A percentile compares a stretch with the other conserved stretches of the same genome.
Conservation (phyloP, 53 echinoderm and acorn worm genomes). For the Hippasteria phrygiana region DNA sequence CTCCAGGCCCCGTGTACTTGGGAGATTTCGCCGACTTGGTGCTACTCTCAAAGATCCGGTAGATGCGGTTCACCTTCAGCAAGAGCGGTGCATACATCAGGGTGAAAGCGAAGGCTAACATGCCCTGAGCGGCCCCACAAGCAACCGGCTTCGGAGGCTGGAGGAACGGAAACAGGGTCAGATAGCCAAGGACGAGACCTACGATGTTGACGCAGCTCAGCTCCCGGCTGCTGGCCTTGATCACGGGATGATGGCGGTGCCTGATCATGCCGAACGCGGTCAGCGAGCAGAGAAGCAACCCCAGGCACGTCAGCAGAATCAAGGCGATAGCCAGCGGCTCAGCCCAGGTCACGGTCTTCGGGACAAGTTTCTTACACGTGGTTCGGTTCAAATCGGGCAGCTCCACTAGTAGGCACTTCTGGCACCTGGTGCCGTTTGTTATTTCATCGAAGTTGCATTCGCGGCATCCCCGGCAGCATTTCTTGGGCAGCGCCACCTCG, state of each 20-base stretch:
- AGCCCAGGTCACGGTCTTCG: conserved; percentile 29
- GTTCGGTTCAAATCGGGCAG: conserved; percentile 42
- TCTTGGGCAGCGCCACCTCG: conserved; percentile 13
- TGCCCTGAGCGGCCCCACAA: conserved; percentile 36
- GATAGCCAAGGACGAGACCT: conserved; percentile 66
- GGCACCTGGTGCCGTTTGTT: conserved; percentile 46
- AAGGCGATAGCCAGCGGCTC: conserved; percentile 31
- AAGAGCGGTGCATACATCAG: conserved; percentile 65
- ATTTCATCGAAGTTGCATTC: conserved; percentile 28
- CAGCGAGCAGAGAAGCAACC: conserved; percentile 15
- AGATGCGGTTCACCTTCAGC: conserved; percentile 74
- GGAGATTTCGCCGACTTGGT: conserved; percentile 49
- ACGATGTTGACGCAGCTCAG: conserved; percentile 63
- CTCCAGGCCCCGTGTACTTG: conserved; percentile 56
- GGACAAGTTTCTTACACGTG: conserved; percentile 30
- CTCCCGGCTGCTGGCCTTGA: conserved; percentile 76
- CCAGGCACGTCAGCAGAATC: not conserved
- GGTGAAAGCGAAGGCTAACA: conserved; percentile 55
- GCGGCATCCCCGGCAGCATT: conserved; percentile 73
- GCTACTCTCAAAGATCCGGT: conserved; percentile 72
- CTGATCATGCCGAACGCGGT: conserved; percentile 43
- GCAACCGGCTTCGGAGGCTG: conserved; percentile 22
- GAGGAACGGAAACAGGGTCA: conserved; percentile 36
- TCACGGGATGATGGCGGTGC: conserved; percentile 57
- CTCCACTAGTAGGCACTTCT: not conserved